Conservation (phyloP, 2,888 invertebrate genomes). For the Athetis lepigone region DNA sequence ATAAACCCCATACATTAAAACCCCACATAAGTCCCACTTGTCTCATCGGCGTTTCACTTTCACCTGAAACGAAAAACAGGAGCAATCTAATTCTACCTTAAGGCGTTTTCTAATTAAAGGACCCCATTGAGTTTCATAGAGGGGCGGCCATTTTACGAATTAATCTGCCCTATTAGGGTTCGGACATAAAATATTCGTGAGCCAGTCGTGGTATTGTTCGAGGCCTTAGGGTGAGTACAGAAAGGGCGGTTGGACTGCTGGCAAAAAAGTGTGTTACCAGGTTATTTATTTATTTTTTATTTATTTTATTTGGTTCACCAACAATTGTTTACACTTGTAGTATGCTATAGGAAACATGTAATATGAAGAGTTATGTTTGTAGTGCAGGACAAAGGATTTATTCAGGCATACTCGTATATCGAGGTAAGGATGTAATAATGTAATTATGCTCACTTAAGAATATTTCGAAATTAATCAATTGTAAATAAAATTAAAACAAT, state of each 20-base stretch:
- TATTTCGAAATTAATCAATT: too few species aligned
- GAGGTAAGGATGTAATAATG: too few species aligned
- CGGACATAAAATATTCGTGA: constrained; percentile 60
- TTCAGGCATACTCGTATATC: too few species aligned
- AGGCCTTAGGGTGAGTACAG: constrained; percentile 21
- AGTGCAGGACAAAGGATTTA: too few species aligned
- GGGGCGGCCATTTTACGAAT: constrained; percentile 56
- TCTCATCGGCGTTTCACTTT: constrained; percentile 32
- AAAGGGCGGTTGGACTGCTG: not conserved
- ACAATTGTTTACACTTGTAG: too few species aligned
- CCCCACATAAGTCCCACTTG: constrained; percentile 35
- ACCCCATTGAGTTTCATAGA: constrained; percentile 50
- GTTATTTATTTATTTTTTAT: too few species aligned
- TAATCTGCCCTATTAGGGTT: constrained; percentile 61
- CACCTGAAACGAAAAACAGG: constrained; percentile 39
- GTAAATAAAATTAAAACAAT: too few species aligned
- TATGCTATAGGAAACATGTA: too few species aligned
- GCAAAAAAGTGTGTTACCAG: not conserved
- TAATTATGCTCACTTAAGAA: too few species aligned
- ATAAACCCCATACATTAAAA: constrained; percentile 38
- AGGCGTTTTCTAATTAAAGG: constrained; percentile 64
- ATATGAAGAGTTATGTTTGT: too few species aligned
- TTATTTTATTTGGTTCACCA: too few species aligned
- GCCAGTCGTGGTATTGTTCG: constrained; percentile 36
- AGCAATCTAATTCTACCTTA: constrained; percentile 49